Evolutionary conservation across 1,140 invertebrate species (phyloP).

Genomic region (Archegozetes longisetosus): DNA sequence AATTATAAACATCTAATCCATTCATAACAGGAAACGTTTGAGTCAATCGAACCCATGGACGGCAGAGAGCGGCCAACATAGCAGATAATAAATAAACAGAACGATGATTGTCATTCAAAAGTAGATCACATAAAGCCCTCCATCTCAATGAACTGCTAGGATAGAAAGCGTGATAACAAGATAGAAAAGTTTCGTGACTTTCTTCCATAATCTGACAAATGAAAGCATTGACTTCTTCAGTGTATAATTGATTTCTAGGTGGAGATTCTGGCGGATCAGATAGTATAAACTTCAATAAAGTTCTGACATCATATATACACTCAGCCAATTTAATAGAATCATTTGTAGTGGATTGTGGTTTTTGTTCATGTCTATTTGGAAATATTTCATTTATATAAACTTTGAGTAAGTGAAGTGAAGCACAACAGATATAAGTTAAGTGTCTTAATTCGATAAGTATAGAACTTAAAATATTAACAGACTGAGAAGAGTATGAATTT

Average conservation of each 20-base stretch:
- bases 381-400: constrained; percentile 79
- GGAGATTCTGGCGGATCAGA: constrained; percentile 43
- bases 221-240: background rate
- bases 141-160: constrained; percentile 82
- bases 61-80: constrained; percentile 59
- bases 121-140: constrained; percentile 70
- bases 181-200: constrained; percentile 72
- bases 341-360: background rate
- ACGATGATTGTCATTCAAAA: constrained; percentile 32
- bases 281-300: constrained; percentile 62
- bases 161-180: constrained; percentile 90
- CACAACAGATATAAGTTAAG: constrained; percentile 69
- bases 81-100: constrained; percentile 55
- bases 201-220: constrained; percentile 44
- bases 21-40: constrained; percentile 53
- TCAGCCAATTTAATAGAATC: constrained; percentile 46
- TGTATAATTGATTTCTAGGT: background rate
- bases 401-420: constrained; percentile 58
- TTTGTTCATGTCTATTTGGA: constrained; percentile 44
- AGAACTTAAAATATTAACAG: constrained; percentile 33
- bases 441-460: constrained; percentile 45
- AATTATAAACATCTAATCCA: constrained; percentile 22
- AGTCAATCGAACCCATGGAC: constrained; percentile 54
- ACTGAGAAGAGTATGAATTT: constrained; percentile 7
- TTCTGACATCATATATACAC: constrained; percentile 65